Conservation (phyloP, 1,140 invertebrate genomes). For the Pachypeltis micranthus region DNA sequence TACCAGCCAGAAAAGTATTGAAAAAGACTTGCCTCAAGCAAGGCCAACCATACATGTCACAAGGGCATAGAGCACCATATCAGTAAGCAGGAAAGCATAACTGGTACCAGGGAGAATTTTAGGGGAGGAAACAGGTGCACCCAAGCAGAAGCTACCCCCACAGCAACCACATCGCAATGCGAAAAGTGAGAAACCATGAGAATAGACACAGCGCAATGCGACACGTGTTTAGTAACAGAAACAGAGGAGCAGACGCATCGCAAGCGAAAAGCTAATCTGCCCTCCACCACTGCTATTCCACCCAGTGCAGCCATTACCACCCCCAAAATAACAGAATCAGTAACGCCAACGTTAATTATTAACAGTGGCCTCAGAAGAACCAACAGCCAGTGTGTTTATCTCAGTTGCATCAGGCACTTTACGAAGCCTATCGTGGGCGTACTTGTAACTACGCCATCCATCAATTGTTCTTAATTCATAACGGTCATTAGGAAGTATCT, state of each 20-base stretch:
- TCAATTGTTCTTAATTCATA: background rate
- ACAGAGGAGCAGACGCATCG: background rate
- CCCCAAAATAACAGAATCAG: background rate
- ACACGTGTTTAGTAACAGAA: slow-evolving; percentile 4
- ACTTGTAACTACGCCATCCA: slow-evolving; percentile 1
- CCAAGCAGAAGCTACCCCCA: background rate
- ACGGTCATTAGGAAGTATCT: background rate
- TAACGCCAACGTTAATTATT: background rate
- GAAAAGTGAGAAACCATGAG: slow-evolving; percentile 3
- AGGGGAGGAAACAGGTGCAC: slow-evolving; percentile 1
- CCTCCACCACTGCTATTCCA: background rate
- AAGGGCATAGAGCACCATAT: too few relatives aligned
- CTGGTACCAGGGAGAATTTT: too few relatives aligned
- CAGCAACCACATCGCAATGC: slow-evolving; percentile 5
- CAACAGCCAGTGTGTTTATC: background rate
- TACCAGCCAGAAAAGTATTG: too few relatives aligned
- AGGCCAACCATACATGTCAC: too few relatives aligned
- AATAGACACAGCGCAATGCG: slow-evolving; percentile 7
- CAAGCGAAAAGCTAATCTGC: slow-evolving; percentile 6
- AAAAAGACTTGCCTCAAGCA: too few relatives aligned
- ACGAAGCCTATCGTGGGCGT: background rate
- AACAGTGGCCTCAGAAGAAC: background rate
- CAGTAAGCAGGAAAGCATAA: too few relatives aligned
- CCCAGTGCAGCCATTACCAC: background rate
- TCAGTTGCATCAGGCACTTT: slow-evolving; percentile 9